Evolutionary conservation across 2,113 vertebrate species (phyloP), one percentile per base, ranked within the genome.

Genomic region (Rousettus leschenaultii): DNA sequence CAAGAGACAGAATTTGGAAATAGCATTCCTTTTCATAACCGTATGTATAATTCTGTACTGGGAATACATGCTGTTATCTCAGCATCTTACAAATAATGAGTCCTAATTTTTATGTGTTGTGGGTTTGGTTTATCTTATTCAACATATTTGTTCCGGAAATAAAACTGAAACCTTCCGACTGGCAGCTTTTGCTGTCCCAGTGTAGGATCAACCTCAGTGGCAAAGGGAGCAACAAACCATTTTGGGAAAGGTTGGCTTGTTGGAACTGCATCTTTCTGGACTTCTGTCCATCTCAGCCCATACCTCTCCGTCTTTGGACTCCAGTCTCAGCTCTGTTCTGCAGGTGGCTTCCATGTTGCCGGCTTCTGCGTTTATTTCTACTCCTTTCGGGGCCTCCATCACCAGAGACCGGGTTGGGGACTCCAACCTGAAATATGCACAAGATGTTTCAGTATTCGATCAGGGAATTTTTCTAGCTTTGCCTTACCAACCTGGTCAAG

Each of bases 301-400:
- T 97, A 99, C 99, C 99, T 99, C 99, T 98, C 99, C 99, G 0
- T 99, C 99, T 99, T 99, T 99, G 98, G 99, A 99, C 98, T 99
- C 99, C 99, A 99, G 99, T 65, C 99, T 99, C 97, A 99, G 99
- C 98, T 99, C 99, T 38, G 99, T 99, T 98, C 99, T 99, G 98
- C 99, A 99, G 0, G 99, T 99, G 95, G 99, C 99, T 97, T 99
- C 99, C 97, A 99, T 98, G 97, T 99, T 99, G 77, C 99, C 99
- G 0, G 99, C 99, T 98, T 99, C 99, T 2, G 99, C 99, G 78
- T 99, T 99, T 95, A 99, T 99, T 98, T 99, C 99, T 18, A 99
- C 99, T 70, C 99, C 99, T 98, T 99, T 99, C 0, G 99, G 99
- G 70, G 99, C 99, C 97, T 99, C 99, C 99, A 99, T 99, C 94